These are phyloP conservation scores for Sarcophaga caerulescens DNA, from an alignment of 2,888 invertebrate genomes.

Conservation along the genomic window DNA sequence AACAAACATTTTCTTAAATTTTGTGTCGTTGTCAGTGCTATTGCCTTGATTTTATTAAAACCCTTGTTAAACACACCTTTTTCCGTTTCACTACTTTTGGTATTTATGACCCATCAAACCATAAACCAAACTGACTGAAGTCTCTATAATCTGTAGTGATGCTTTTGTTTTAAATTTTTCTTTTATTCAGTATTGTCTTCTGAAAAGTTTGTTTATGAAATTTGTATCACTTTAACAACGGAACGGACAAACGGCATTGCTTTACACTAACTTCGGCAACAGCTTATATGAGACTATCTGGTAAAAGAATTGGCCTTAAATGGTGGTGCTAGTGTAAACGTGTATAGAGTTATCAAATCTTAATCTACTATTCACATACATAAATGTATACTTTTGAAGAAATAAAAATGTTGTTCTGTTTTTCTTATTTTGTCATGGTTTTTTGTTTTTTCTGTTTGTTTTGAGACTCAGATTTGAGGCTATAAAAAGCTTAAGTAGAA, in stretches of 20 bases:
- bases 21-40: slow-evolving; percentile 4
- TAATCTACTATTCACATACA: slow-evolving; percentile 64
- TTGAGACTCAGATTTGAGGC: slow-evolving; percentile 48
- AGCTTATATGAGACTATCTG: neutral
- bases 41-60: slow-evolving; percentile 28
- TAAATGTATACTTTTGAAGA: slow-evolving; percentile 64
- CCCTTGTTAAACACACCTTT: slow-evolving; percentile 58
- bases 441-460: slow-evolving; percentile 18
- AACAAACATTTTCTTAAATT: slow-evolving; percentile 6
- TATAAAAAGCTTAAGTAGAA: slow-evolving; percentile 52
- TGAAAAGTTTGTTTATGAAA: slow-evolving; percentile 33
- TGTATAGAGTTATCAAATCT: slow-evolving; percentile 58
- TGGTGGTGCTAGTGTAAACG: slow-evolving; percentile 46
- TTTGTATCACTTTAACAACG: slow-evolving; percentile 20
- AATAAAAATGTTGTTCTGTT: slow-evolving; percentile 48
- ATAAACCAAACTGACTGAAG: slow-evolving; percentile 56
- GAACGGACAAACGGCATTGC: neutral
- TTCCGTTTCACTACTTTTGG: slow-evolving; percentile 66
- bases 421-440: slow-evolving; percentile 17
- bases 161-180: neutral
- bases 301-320: neutral
- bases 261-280: neutral
- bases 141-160: slow-evolving; percentile 48
- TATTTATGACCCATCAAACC: slow-evolving; percentile 65
- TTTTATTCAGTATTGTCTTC: neutral